Evolutionary conservation across 2,113 vertebrate species (phyloP).

Genomic region (Vulpes vulpes): DNA sequence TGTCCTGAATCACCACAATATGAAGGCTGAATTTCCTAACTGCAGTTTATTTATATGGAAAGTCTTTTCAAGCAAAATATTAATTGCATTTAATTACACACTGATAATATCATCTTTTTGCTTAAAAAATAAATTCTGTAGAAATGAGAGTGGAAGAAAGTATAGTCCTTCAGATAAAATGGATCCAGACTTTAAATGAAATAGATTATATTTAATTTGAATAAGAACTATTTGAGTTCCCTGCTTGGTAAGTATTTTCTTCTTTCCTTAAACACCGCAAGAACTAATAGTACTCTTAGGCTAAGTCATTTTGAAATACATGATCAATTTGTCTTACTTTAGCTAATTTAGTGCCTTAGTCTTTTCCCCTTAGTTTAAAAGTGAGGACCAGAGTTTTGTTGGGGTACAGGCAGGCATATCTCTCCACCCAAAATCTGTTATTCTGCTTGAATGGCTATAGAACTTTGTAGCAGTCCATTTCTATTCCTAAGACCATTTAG

Average conservation of each 20-base stretch:
- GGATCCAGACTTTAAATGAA: neutral
- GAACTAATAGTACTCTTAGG: neutral
- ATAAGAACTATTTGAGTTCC: neutral
- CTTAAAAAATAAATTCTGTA: neutral
- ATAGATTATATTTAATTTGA: neutral
- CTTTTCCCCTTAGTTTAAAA: neutral
- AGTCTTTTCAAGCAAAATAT: conserved; percentile 3
- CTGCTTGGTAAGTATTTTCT: neutral
- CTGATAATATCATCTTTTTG: conserved; percentile 6
- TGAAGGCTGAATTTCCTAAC: neutral
- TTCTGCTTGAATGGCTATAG: neutral
- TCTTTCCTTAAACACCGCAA: conserved; percentile 33
- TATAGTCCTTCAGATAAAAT: neutral
- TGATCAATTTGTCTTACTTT: neutral
- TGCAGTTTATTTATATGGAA: neutral
- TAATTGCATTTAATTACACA: neutral
- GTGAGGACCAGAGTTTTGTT: neutral
- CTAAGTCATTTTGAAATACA: conserved; percentile 18
- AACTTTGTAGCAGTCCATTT: neutral
- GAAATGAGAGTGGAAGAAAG: neutral
- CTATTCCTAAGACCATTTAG: neutral
- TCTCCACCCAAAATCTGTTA: neutral
- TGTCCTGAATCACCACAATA: neutral
- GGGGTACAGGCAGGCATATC: neutral
- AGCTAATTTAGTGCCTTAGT: neutral